A percentile compares a stretch with the other conserved stretches of the same genome.
phyloP scores from a whole-genome alignment of 2,113 vertebrate species.

The Dicaeum eximium region DNA sequence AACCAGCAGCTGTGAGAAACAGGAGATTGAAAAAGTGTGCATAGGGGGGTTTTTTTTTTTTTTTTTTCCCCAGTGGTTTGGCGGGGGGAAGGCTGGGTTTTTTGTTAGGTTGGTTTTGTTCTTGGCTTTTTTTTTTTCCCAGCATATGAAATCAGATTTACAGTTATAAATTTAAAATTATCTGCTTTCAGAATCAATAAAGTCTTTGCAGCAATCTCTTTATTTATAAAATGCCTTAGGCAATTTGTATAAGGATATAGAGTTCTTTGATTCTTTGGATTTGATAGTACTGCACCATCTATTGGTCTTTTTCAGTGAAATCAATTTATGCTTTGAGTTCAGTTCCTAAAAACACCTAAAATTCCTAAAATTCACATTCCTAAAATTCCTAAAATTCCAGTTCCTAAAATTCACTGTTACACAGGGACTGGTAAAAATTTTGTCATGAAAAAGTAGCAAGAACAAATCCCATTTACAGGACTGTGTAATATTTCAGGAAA shows the following conservation, averaged over 20 bases:
- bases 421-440: background rate
- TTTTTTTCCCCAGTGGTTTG: background rate
- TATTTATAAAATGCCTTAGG: background rate
- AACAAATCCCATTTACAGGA: background rate
- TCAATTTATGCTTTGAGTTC: background rate
- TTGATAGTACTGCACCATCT: constrained; percentile 17
- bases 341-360: background rate
- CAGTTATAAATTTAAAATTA: background rate
- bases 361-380: background rate
- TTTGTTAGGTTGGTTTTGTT: background rate
- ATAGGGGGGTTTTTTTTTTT: background rate
- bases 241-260: background rate
- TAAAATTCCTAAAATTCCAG: too few relatives aligned
- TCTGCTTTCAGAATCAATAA: background rate
- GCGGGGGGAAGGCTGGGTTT: background rate
- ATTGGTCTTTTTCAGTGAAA: background rate
- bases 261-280: background rate
- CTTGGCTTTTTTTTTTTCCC: too few relatives aligned
- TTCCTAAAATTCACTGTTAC: background rate
- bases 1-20: background rate
- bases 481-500: background rate
- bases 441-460: background rate
- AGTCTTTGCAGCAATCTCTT: background rate
- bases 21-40: background rate
- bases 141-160: background rate